These are phyloP conservation scores for Spongilla lacustris DNA, from an alignment of 37 sponge, comb jelly and placozoan species.

Conservation along the genomic window DNA sequence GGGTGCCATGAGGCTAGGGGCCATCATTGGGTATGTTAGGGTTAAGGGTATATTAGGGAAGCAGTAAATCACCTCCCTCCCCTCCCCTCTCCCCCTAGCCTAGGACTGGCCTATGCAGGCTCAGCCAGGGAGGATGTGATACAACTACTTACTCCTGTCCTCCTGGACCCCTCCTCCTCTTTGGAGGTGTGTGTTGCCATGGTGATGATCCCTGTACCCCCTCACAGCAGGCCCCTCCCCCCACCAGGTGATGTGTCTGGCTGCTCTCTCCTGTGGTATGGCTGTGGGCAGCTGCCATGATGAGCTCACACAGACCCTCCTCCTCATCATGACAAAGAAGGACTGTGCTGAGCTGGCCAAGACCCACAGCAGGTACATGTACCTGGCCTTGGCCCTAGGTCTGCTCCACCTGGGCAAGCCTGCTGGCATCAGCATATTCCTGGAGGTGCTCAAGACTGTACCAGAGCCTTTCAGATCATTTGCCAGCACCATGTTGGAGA, in stretches of 20 bases:
- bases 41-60: too few relatives aligned
- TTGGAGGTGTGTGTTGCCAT: slow-evolving; percentile 66
- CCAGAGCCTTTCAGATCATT: slow-evolving; percentile 65
- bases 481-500: slow-evolving; percentile 79
- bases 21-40: too few relatives aligned
- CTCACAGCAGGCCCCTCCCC: background rate
- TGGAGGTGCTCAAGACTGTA: slow-evolving; percentile 66
- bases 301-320: slow-evolving; percentile 74
- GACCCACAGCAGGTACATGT: slow-evolving; percentile 56
- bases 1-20: too few relatives aligned
- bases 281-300: slow-evolving; percentile 88
- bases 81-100: slow-evolving; percentile 25
- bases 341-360: slow-evolving; percentile 49
- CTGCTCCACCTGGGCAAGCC: slow-evolving; percentile 93
- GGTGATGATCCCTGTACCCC: background rate
- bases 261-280: slow-evolving; percentile 86
- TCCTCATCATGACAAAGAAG: slow-evolving; percentile 87
- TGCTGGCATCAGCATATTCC: slow-evolving; percentile 59
- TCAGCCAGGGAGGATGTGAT: slow-evolving; percentile 87
- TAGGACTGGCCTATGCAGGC: slow-evolving; percentile 97
- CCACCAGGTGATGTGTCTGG: slow-evolving; percentile 80
- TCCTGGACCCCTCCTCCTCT: slow-evolving; percentile 65
- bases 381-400: slow-evolving; percentile 85
- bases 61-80: background rate
- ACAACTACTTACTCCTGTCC: slow-evolving; percentile 68